Conservation (phyloP, 2,888 invertebrate genomes). For the Diarsia rubi region DNA sequence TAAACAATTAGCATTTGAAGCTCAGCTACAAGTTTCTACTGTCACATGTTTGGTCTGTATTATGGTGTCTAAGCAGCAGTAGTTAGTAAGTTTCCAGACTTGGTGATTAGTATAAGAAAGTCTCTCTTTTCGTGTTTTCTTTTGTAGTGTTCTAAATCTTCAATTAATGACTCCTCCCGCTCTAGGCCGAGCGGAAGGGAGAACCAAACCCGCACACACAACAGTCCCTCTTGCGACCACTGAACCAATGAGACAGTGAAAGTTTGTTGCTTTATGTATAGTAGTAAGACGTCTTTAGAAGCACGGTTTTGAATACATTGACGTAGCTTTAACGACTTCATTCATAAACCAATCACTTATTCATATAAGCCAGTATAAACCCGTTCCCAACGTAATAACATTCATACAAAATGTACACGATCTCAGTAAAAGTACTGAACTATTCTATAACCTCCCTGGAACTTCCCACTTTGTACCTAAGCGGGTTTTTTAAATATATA, state of each 20-base stretch:
- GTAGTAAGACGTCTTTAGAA: background rate
- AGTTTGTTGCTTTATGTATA: background rate
- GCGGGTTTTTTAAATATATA: constrained; percentile 75
- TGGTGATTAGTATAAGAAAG: background rate
- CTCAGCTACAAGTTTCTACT: too few relatives aligned
- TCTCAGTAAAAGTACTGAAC: constrained; percentile 49
- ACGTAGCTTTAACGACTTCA: background rate
- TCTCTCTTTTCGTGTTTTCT: too few relatives aligned
- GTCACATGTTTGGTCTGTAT: too few relatives aligned
- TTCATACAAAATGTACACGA: constrained; percentile 43
- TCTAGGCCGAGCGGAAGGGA: too few relatives aligned
- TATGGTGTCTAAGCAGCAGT: background rate
- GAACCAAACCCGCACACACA: too few relatives aligned
- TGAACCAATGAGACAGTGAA: background rate
- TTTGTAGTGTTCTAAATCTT: too few relatives aligned
- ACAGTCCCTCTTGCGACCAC: background rate
- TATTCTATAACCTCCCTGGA: constrained; percentile 61
- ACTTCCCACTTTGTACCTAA: constrained; percentile 57
- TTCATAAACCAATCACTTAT: background rate
- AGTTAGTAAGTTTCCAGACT: background rate
- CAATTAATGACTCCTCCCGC: too few relatives aligned
- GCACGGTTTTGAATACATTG: background rate
- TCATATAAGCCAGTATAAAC: background rate
- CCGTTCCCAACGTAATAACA: constrained; percentile 15
- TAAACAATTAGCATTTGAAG: too few relatives aligned